Evolutionary conservation across 2,888 invertebrate genomes (phyloP).

Genomic region (Nymphalis c-album): DNA sequence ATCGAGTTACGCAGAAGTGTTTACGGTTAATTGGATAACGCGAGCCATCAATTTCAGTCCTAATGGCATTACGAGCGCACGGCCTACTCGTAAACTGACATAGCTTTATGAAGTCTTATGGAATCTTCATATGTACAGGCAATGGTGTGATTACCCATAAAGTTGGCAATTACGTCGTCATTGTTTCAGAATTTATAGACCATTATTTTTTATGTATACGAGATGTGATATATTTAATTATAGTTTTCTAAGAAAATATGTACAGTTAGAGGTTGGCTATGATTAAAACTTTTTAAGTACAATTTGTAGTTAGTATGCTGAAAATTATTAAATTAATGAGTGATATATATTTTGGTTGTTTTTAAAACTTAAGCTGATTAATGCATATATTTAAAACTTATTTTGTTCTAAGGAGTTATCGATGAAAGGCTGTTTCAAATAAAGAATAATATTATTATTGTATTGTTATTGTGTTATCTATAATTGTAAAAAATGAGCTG

Average conservation of each 20-base stretch:
- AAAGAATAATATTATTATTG: too few relatives aligned
- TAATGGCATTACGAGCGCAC: constrained; percentile 43
- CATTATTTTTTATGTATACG: constrained; percentile 24
- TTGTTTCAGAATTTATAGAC: constrained; percentile 22
- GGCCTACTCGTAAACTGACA: constrained; percentile 4
- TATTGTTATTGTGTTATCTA: too few relatives aligned
- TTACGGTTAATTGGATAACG: constrained; percentile 44
- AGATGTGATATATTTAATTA: not conserved
- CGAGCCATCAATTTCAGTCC: constrained; percentile 43
- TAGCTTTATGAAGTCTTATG: constrained; percentile 10
- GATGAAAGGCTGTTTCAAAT: too few relatives aligned
- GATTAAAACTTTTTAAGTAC: too few relatives aligned
- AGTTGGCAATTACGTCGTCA: constrained; percentile 28
- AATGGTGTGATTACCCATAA: constrained; percentile 23
- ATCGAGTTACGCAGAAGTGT: constrained; percentile 35
- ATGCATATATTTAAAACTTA: too few relatives aligned
- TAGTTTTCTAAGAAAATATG: not conserved
- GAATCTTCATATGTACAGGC: constrained; percentile 11
- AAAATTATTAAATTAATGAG: too few relatives aligned
- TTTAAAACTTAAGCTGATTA: too few relatives aligned
- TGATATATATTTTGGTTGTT: too few relatives aligned
- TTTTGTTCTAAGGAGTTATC: too few relatives aligned
- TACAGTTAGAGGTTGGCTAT: not conserved
- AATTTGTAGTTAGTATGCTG: too few relatives aligned
- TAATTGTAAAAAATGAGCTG: too few relatives aligned